phyloP scores from a whole-genome alignment of 2,797 vertebrate species.

The Scleropages formosus region DNA sequence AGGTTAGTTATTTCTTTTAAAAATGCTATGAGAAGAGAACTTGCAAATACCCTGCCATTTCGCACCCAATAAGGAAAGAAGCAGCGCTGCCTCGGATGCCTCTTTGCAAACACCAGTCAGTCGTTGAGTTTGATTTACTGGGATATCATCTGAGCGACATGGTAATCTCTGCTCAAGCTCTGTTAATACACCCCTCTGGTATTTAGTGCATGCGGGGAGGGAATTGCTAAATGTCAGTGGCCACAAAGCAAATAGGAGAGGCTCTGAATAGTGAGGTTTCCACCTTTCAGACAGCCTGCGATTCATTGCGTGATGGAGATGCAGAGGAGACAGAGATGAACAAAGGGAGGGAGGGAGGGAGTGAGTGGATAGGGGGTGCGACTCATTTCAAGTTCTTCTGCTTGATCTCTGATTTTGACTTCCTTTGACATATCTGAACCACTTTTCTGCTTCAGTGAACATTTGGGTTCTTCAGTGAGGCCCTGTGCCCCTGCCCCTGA shows the following conservation, averaged over 20 bases:
- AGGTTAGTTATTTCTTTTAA: not conserved
- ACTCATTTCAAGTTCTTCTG: constrained; percentile 33
- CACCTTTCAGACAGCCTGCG: constrained; percentile 29
- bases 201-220: not conserved
- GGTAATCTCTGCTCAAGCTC: constrained; percentile 24
- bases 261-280: constrained; percentile 34
- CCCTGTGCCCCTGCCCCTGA: constrained; percentile 32
- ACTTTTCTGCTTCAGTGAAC: constrained; percentile 58
- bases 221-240: constrained; percentile 42
- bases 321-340: constrained; percentile 4
- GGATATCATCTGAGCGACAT: constrained; percentile 26
- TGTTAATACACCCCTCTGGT: constrained; percentile 33
- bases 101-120: constrained; percentile 2
- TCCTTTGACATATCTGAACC: constrained; percentile 56
- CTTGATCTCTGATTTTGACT: constrained; percentile 53
- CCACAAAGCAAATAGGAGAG: constrained; percentile 33
- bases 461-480: constrained; percentile 41
- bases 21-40: constrained; percentile 30
- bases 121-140: constrained; percentile 34
- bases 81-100: constrained; percentile 15
- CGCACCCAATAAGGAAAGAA: not conserved
- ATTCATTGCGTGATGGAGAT: constrained; percentile 24
- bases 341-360: constrained; percentile 9
- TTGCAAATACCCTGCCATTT: constrained; percentile 23
- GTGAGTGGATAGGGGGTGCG: not conserved